Base-by-base conservation (phyloP, 2,113 vertebrate species). In the Phaetusa simplex region DNA sequence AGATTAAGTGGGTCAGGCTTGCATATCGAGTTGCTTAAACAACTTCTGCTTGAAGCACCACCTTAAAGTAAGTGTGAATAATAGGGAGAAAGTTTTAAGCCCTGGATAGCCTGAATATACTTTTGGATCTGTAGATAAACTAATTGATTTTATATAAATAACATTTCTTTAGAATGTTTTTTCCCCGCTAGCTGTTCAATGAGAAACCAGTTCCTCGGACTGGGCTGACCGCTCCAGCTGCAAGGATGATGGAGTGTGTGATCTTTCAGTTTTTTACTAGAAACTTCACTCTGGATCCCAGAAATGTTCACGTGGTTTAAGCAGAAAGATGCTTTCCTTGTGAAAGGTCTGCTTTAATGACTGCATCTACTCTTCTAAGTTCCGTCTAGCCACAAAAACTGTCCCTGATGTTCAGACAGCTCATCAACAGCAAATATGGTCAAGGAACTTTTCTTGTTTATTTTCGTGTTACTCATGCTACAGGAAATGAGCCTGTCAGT, bases 181-280 rank as follows among this genome's bases (percentile, higher is more conserved):
- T 64, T 8, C n/a, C 42, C 16, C 3, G 1, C 38, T 50, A 9
- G 43, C 21, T 88, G n/a, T 43, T 49, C 61, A 50, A 10, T 13
- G 15, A 82, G 43, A 72, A 80, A 59, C 26, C 17, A n/a, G 14
- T 76, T 86, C 55, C 71, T 27, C 6, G 24, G 38, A 13, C 49
- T 30, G n/a, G 40, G 43, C 38, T 50, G 71, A 71, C 24, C 42
- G 29, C 24, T 52, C 43, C 32, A 52, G 71, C 29, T 80, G 47
- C n/a, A 38, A 8, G 8, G 14, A 45, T 14, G 15, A 24, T 11
- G 38, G 20, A 19, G 7, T 5, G 3, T 5, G 11, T 3, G 3
- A 34, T 56, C 34, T 30, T 34, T 29, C 49, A 20, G 14, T 20
- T 66, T 50, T 34, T 58, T 8, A 82, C 40, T 26, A 73, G 38